Base-by-base conservation (phyloP, 2,888 invertebrate genomes). In the Hoplodrina ambigua region DNA sequence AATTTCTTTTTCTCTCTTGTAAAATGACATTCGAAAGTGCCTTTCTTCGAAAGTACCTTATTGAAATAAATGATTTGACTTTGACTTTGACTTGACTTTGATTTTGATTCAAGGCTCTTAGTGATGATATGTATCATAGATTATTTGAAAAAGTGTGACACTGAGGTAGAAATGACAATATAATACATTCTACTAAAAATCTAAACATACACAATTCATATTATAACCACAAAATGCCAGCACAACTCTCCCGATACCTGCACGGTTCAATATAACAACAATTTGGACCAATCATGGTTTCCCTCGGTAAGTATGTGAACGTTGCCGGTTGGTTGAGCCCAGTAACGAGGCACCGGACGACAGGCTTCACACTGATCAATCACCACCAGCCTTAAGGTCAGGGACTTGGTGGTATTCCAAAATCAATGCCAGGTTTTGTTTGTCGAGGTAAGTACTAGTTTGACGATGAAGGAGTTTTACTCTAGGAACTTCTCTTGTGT, bases 291-390 rank as follows among this genome's bases (percentile, higher is more conserved):
- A 83, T 82, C 82, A 83, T 56, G 68, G 70, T 71, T 62, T 75
- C 79, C 78, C 72, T 72, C 59, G 60, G 71, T 75, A 78, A 71
- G 82, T 75, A 84, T 81, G 78, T 75, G 73, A 77, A 79, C 70
- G 76, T 74, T 81, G 69, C 69, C 73, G 80, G 69, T 83, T 61
- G 83, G 86, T 86, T 86, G 86, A 72, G 19, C 59, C 7, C 76
- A 13, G 75, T 86, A 86, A 86, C 77, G 63, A 86, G 77, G 71
- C 68, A 67, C 72, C 81, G 74, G 75, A 75, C 59, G 59, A 59
- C 69, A 68, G 69, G 63, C 61, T 41, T 67, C 68, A 62, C 68
- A 57, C 72, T 76, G 81, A 81, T 83, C 82, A 76, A 79, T 82
- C 76, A 67, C 62, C 58, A 79, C 52, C 73, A 75, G 56, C 64